Base-by-base conservation (phyloP, 2,113 vertebrate genomes). In the Machaerirhynchus nigripectus region DNA sequence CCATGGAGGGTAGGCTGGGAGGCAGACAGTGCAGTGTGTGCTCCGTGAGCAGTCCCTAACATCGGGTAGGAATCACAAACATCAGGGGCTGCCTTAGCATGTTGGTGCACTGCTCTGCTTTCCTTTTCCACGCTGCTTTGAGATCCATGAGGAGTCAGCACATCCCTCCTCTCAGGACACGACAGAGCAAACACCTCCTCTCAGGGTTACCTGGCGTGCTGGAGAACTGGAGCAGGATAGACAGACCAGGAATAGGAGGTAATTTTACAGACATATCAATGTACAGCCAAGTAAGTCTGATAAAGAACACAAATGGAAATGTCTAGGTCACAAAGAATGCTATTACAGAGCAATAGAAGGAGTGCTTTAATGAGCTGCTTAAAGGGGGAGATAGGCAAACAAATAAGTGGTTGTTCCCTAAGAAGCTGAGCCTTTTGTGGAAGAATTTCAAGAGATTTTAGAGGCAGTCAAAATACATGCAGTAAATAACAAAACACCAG, bases 401-500 rank as follows among this genome's bases (percentile, higher is more conserved):
- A 88, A 88, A 18, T 60, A 75, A 85, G 44, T 42, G 26, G 28
- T 76, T 85, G 37, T 80, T 88, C 44, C 81, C 22, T 53, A 76
- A 92, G 70, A 84, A 92, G 70, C 92, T 85, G 90, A 92, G 67
- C 85, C 82, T 71, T 69, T 85, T 65, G 70, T 64, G 40, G 22
- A 87, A 91, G 84, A 75, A 91, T 63, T 83, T 95, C 68, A 85
- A 84, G 61, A 90, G 44, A 76, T 87, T 73, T 85, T 83, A 88
- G 55, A 94, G 67, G 42, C 63, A 90, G 90, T 85, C 75, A 88
- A 92, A 93, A 83, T 46, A 80, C 44, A 46, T 6, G 3, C 42
- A 92, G 77, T 85, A 95, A 93, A 85, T 80, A 92, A 73, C 61
- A 90, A 93, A 97, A 61, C 70, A 92, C 40, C 82, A 79, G 49